Base-by-base conservation (phyloP, 2,888 invertebrate genomes). In the Erpobdella octoculata region DNA sequence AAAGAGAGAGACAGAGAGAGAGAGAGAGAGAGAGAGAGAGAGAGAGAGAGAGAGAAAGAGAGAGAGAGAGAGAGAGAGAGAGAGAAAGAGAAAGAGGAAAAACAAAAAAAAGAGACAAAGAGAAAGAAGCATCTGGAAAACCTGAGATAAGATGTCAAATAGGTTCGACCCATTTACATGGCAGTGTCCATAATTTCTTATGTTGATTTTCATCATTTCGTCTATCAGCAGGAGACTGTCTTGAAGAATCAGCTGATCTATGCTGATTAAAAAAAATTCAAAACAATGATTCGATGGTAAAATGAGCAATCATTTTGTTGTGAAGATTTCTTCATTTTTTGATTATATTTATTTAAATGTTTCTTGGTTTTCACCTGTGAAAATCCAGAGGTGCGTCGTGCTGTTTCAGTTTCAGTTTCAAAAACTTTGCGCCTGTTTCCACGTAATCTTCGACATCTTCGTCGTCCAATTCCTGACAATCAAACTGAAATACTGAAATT, bases 41-140 rank as follows among this genome's bases (percentile, higher is more conserved):
- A 37, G 4, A 25, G 12, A 37, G 3, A 18, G 36, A n/a, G 36
- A 36, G 36, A 25, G 37, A 25, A 36, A 37, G 37, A 37, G 66
- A 65, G 66, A 36, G 66, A 65, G 66, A 65, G 66, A 37, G 66
- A 36, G 38, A 37, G 37, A 37, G 5, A 37, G 66, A 65, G 66
- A 65, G 36, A 65, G 66, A 65, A 18, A 36, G 66, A 65, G 18
- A 61, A 35, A 61, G n/a, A 61, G 61, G n/a, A n/a, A n/a, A n/a
- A n/a, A n/a, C n/a, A n/a, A n/a, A n/a, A n/a, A n/a, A n/a, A n/a
- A n/a, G n/a, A n/a, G n/a, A n/a, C n/a, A n/a, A n/a, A n/a, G n/a
- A n/a, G n/a, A n/a, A n/a, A n/a, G n/a, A n/a, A n/a, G n/a, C 4
- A 21, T 12, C 12, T 25, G 18, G 48, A n/a, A 6, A n/a, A 48